Evolutionary conservation across 2,888 invertebrate species (phyloP), one percentile per base, ranked within the genome.

Genomic region (Lepeophtheirus nordmannii): DNA sequence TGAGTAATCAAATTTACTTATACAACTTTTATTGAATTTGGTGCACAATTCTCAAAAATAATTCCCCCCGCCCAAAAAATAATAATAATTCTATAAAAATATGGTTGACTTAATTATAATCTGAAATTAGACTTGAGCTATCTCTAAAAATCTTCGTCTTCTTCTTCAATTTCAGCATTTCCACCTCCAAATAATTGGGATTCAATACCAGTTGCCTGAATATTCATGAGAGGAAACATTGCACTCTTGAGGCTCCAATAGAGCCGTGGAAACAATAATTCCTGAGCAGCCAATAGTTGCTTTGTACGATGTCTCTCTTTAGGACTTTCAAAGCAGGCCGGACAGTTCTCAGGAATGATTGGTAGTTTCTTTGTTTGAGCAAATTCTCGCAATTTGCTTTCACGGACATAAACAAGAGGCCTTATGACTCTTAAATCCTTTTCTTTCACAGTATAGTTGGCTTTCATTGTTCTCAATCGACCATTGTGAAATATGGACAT

Each of bases 341-440:
- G 81, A 72, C 81, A 82, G 70, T 81, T 83, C 71, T 81, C 80
- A 20, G 82, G 78, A 70, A 86, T 84, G 69, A 84, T 80, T 0
- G 89, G 88, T 62, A 90, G 77, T 58, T 82, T 82, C 72, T 84
- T 83, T 70, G 82, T 81, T 71, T 84, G 84, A 14, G 84, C 83
- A 76, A 89, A 90, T 67, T 84, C 82, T 20, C 83, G 79, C 39
- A 90, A 76, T 8, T 84, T 81, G 68, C 83, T 83, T 71, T 87
- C 89, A 53, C 91, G 81, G 12, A 89, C 88, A 77, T 88, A 89
- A 12, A 89, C 85, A 73, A 91, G 85, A 20, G 92, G 91, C 62
- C 91, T 81, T 68, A 91, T 85, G 30, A 92, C 85, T 68, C 89
- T 81, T 63, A 92, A 75, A 73, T 87, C 84, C 69, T 85, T 83